phyloP scores from a whole-genome alignment of 2,888 invertebrate species.

The Orthonychiurus folsomi region DNA sequence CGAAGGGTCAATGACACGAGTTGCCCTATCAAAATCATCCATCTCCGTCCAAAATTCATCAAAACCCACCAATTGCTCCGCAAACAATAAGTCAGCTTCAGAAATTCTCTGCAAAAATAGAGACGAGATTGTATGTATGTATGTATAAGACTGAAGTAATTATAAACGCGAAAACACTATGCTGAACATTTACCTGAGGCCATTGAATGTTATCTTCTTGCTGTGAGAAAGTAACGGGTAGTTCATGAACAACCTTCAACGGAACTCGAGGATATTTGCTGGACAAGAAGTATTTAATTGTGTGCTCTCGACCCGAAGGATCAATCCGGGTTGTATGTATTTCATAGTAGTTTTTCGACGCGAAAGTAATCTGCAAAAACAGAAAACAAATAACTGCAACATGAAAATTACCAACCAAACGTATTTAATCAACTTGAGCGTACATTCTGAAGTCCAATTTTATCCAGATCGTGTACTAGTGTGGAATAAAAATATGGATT shows the following conservation, averaged over 20 bases:
- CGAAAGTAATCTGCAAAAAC: slow-evolving; percentile 16
- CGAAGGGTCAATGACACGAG: slow-evolving; percentile 46
- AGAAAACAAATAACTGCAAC: not conserved
- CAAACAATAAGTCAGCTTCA: slow-evolving; percentile 19
- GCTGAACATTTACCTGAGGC: slow-evolving; percentile 18
- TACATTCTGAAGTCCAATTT: slow-evolving; percentile 25
- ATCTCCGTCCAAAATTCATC: slow-evolving; percentile 43
- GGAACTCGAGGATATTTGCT: slow-evolving; percentile 19
- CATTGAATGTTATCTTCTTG: slow-evolving; percentile 15
- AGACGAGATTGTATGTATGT: not conserved
- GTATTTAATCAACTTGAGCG: not conserved
- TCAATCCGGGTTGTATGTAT: slow-evolving; percentile 18
- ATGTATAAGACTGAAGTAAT: slow-evolving; percentile 4
- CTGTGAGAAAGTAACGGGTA: no score
- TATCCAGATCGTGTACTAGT: slow-evolving; percentile 19
- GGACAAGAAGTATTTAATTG: slow-evolving; percentile 18
- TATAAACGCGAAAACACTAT: not conserved
- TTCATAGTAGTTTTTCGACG: slow-evolving; percentile 22
- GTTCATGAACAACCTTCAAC: slow-evolving; percentile 17
- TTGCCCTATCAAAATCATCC: slow-evolving; percentile 45
- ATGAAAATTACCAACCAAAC: not conserved
- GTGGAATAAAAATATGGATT: slow-evolving; percentile 9
- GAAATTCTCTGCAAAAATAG: slow-evolving; percentile 21
- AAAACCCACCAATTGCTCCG: slow-evolving; percentile 17
- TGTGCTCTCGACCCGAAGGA: slow-evolving; percentile 18